phyloP scores from a whole-genome alignment of 2,797 vertebrate genomes.

The Meriones psammophilus region DNA sequence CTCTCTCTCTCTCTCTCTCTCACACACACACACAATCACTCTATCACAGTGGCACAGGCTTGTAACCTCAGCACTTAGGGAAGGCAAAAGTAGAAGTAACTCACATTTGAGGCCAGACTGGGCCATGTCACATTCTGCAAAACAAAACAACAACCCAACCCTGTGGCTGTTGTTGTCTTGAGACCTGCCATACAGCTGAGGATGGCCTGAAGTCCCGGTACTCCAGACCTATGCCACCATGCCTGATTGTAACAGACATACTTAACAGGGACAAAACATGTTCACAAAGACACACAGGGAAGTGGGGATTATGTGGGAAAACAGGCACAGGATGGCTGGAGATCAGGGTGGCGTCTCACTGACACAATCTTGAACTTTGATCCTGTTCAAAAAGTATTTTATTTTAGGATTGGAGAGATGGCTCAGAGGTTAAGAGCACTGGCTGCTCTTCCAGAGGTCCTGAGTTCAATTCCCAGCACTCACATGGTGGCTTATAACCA shows the following conservation, averaged over 20 bases:
- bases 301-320: neutral
- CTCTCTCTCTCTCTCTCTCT: neutral
- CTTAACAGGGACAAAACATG: neutral
- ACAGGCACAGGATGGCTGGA: neutral
- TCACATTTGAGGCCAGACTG: neutral
- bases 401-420: neutral
- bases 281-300: neutral
- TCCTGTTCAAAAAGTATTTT: neutral
- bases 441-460: too few species aligned
- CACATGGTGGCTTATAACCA: too few species aligned
- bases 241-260: neutral
- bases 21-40: neutral
- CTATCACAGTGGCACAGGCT: neutral
- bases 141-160: neutral
- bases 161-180: neutral
- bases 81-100: neutral
- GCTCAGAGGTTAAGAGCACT: too few species aligned
- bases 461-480: too few species aligned
- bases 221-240: neutral
- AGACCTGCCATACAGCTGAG: neutral
- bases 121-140: neutral
- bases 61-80: neutral
- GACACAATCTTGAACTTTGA: neutral
- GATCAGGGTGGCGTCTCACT: neutral
- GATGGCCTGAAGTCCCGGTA: neutral